Evolutionary conservation across 2,797 vertebrate genomes (phyloP).

Genomic region (Carduelis carduelis): DNA sequence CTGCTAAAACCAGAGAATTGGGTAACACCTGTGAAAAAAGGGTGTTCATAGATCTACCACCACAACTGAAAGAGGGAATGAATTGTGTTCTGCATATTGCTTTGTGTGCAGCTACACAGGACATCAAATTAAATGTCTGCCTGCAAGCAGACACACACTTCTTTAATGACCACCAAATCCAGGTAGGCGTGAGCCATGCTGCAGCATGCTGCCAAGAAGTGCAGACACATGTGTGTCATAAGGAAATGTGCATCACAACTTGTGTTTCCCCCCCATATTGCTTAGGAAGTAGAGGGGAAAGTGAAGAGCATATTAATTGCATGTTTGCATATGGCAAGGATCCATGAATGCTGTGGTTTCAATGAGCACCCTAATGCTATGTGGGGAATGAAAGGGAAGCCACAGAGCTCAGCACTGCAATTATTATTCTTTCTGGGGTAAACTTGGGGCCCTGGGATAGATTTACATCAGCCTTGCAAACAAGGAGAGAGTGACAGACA

Average conservation of each 20-base stretch:
- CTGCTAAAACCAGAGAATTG: neutral
- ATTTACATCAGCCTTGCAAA: neutral
- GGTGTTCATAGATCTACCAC: neutral
- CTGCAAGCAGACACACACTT: neutral
- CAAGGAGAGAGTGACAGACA: neutral
- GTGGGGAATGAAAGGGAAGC: conserved; percentile 65
- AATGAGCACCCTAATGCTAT: conserved; percentile 66
- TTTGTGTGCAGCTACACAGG: neutral
- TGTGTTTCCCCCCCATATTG: neutral
- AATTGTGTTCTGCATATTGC: neutral
- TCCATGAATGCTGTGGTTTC: conserved; percentile 69
- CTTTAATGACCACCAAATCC: neutral
- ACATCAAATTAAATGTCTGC: neutral
- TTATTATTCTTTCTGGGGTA: conserved; percentile 6
- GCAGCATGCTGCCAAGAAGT: neutral
- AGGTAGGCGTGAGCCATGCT: neutral
- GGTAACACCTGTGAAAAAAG: neutral
- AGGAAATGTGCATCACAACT: neutral
- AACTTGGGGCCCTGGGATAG: neutral
- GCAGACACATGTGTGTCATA: neutral
- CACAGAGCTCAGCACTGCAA: conserved; percentile 28
- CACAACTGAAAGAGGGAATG: neutral
- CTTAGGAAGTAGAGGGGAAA: conserved; percentile 47
- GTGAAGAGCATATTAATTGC: conserved; percentile 69
- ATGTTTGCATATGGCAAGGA: conserved; percentile 57